phyloP scores from a whole-genome alignment of 2,113 vertebrate genomes.

The Stegostoma tigrinum region DNA sequence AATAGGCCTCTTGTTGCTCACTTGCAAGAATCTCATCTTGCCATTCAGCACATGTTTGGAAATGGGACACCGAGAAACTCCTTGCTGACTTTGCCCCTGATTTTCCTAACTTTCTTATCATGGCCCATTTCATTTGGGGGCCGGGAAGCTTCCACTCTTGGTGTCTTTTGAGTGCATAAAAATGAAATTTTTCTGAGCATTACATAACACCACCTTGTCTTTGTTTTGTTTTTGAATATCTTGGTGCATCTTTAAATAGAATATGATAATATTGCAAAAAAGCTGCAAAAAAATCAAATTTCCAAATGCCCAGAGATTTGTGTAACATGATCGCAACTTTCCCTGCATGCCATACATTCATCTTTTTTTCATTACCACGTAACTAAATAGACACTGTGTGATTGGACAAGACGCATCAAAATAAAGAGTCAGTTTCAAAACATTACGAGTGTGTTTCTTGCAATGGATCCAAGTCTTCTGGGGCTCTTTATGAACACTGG shows the following conservation, averaged over 20 bases:
- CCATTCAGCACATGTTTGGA: too few relatives aligned
- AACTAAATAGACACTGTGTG: constrained; percentile 25
- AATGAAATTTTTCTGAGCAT: not conserved
- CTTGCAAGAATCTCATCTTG: too few relatives aligned
- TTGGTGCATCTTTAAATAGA: not conserved
- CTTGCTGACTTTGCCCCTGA: too few relatives aligned
- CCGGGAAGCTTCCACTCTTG: not conserved
- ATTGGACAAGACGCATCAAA: not conserved
- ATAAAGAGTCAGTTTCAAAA: constrained; percentile 17
- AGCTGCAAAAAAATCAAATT: constrained; percentile 17
- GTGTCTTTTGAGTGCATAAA: not conserved
- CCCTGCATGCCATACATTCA: not conserved
- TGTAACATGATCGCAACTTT: not conserved
- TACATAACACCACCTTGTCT: not conserved
- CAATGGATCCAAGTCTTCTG: not conserved
- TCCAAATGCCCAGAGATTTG: not conserved
- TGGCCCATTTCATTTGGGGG: too few relatives aligned
- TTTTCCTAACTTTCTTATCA: too few relatives aligned
- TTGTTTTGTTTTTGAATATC: not conserved
- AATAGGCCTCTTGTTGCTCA: too few relatives aligned
- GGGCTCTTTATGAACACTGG: not conserved
- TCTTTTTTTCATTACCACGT: not conserved
- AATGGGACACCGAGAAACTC: too few relatives aligned
- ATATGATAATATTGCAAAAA: not conserved
- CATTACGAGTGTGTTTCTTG: not conserved